Evolutionary conservation across 2,888 invertebrate species (phyloP).

Genomic region (Ptilodon capucinus): DNA sequence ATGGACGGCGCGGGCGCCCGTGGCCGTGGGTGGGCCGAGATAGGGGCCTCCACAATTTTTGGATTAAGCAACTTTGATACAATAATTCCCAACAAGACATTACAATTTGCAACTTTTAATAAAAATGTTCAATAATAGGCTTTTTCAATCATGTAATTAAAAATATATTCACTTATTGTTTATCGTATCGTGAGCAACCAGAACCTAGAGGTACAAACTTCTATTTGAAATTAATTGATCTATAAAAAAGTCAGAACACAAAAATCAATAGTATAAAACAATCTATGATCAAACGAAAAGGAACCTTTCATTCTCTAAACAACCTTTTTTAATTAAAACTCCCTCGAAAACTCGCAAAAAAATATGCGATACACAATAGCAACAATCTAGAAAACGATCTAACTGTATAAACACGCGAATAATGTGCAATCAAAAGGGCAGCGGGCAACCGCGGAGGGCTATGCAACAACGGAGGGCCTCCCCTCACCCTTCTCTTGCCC

Average conservation of each 20-base stretch:
- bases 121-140: neutral
- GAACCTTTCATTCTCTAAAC: slow-evolving; percentile 54
- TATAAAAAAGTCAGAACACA: too few species aligned
- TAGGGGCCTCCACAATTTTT: slow-evolving; percentile 63
- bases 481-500: slow-evolving; percentile 31
- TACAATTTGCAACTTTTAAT: slow-evolving; percentile 42
- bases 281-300: slow-evolving; percentile 43
- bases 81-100: slow-evolving; percentile 55
- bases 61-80: slow-evolving; percentile 66
- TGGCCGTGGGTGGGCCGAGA: slow-evolving; percentile 53
- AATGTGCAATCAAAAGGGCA: slow-evolving; percentile 82
- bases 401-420: slow-evolving; percentile 81
- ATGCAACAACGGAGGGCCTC: slow-evolving; percentile 46
- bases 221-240: too few species aligned
- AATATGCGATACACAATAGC: slow-evolving; percentile 76
- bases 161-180: too few species aligned
- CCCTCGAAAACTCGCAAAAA: slow-evolving; percentile 69
- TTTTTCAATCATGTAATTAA: neutral
- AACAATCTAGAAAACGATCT: slow-evolving; percentile 81
- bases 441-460: slow-evolving; percentile 64
- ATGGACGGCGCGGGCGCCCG: slow-evolving; percentile 65
- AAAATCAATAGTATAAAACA: slow-evolving; percentile 8
- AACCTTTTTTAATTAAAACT: slow-evolving; percentile 79
- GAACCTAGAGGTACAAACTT: too few species aligned
- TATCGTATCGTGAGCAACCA: too few species aligned